A percentile compares a stretch with the other conserved stretches of the same genome.
phyloP scores from a whole-genome alignment of 2,888 invertebrate genomes.

The Cephus sareptanus region DNA sequence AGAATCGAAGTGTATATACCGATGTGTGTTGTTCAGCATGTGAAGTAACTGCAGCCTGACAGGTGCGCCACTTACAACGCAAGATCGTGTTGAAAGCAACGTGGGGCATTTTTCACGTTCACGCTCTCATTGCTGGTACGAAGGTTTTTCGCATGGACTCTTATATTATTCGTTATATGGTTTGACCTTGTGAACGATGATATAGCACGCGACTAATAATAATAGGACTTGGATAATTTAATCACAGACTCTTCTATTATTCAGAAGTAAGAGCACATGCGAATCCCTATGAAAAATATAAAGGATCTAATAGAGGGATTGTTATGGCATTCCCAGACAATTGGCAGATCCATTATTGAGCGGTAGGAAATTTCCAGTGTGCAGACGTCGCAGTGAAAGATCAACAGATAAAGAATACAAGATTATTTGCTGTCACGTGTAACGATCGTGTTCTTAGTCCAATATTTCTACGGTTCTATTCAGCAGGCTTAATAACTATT shows the following conservation, averaged over 20 bases:
- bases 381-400: background rate
- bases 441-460: background rate
- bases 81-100: slow-evolving; percentile 40
- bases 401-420: background rate
- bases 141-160: slow-evolving; percentile 45
- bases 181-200: slow-evolving; percentile 26
- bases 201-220: slow-evolving; percentile 14
- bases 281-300: background rate
- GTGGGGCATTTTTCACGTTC: slow-evolving; percentile 53
- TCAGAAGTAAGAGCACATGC: background rate
- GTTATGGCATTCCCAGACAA: background rate
- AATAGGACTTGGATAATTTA: background rate
- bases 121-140: slow-evolving; percentile 60
- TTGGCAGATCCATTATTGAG: background rate
- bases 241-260: background rate
- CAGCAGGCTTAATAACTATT: background rate
- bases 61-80: background rate
- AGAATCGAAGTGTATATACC: background rate
- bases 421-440: background rate
- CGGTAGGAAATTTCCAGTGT: background rate
- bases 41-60: background rate
- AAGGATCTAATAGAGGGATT: background rate
- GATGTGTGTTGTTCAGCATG: background rate
- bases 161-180: slow-evolving; percentile 13
- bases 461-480: background rate